Percentiles rank a stretch among this genome's conserved stretches.
Conservation (phyloP, 1,140 invertebrate genomes). For the Pantala flavescens region DNA sequence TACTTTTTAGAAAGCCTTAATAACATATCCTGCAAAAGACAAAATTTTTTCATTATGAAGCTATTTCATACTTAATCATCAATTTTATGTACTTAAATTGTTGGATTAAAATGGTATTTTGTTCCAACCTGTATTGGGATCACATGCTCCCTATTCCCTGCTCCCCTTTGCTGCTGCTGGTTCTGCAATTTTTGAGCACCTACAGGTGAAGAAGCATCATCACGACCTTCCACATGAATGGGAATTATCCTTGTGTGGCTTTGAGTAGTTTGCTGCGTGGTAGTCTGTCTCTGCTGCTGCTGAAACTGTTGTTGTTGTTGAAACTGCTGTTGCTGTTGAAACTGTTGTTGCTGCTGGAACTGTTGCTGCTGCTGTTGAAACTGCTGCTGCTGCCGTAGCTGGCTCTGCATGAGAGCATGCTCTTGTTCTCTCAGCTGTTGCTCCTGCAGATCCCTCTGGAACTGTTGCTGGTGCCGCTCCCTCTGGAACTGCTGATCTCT, state of each 20-base stretch:
- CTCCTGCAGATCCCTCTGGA: constrained; percentile 24
- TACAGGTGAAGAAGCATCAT: constrained; percentile 20
- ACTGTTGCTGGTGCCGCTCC: constrained; percentile 29
- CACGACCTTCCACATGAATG: constrained; percentile 38
- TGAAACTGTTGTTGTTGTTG: constrained; percentile 22
- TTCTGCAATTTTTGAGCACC: constrained; percentile 21
- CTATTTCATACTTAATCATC: no score
- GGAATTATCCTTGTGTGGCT: constrained; percentile 36
- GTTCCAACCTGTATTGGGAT: constrained; percentile 27
- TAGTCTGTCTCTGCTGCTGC: constrained; percentile 16
- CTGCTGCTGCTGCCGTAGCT: not conserved
- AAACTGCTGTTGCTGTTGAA: constrained; percentile 18
- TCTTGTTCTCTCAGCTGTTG: constrained; percentile 31
- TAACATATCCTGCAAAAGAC: no score
- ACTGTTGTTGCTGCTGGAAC: constrained; percentile 25
- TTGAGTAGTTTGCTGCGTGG: constrained; percentile 23
- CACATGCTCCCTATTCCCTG: constrained; percentile 18
- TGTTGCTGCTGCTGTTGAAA: no score
- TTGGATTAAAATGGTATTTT: no score
- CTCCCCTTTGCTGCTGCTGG: constrained; percentile 22
- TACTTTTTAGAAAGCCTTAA: no score
- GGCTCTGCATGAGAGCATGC: constrained; percentile 28
- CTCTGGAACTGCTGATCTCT: constrained; percentile 13
- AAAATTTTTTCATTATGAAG: no score
- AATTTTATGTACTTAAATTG: no score